Evolutionary conservation across 1,140 invertebrate genomes (phyloP), one percentile per base, ranked within the genome.

Genomic region (Diprion similis): DNA sequence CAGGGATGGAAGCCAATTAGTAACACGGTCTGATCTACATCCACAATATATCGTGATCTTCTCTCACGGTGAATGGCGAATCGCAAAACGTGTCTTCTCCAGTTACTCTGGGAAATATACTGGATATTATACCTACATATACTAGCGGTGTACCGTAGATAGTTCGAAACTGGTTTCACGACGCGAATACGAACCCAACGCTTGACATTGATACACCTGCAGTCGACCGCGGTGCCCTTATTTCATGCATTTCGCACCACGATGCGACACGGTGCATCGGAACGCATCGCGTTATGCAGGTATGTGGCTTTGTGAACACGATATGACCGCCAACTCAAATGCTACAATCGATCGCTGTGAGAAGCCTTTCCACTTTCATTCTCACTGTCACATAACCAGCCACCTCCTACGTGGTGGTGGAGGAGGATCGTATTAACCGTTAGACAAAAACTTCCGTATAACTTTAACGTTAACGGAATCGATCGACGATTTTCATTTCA

Each of bases 331-430:
- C 6, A 15, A 17, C 11, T 59, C n/a, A 59, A 13, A 59, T 17
- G 6, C 47, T 37, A 10, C 13, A 37, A 51, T 46, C 51, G 17
- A 51, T 51, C 24, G 75, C 82, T 84, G 82, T 80, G 80, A 79
- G 79, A 84, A 80, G 80, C 67, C 70, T 64, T 65, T 69, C 71
- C 73, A 17, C 66, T 74, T 65, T 75, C 64, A 75, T 72, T 74
- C 73, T 75, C 78, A 75, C 76, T 80, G 76, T 77, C 78, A 75
- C 72, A 78, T 37, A 37, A 37, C 24, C 24, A 37, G 24, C 24
- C 2, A 37, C 24, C 24, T 37, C 24, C 24, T 37, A 37, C 24
- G 24, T 37, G 2, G 24, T 37, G 2, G 24, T 37, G 2, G 24
- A 37, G 1, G 24, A 37, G 1, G 24, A 37, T 37, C 24, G 24